These are phyloP conservation scores for Mormyrus iriodes DNA, from an alignment of 2,113 vertebrate genomes.

Conservation along the genomic window DNA sequence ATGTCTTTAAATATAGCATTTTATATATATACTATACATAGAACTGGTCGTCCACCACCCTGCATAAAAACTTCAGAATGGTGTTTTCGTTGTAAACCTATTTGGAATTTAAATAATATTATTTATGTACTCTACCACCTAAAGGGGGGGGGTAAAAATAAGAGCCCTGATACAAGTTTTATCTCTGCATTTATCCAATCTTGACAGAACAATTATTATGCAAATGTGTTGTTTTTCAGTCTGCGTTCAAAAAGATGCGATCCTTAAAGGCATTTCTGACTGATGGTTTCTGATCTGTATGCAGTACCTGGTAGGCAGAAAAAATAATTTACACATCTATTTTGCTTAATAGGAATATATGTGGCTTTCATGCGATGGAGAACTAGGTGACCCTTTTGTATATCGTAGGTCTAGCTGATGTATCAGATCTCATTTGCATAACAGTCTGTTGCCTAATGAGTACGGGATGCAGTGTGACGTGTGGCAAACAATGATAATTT, in stretches of 20 bases:
- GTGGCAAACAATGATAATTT: neutral
- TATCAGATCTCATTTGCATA: conserved; percentile 9
- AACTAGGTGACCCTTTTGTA: neutral
- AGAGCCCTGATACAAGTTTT: neutral
- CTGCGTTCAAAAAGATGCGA: conserved; percentile 10
- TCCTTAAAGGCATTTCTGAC: conserved; percentile 8
- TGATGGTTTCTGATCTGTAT: neutral
- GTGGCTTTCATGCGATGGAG: neutral
- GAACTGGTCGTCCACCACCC: neutral
- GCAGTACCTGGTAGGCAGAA: neutral
- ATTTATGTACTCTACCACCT: neutral
- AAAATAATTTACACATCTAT: conserved; percentile 19
- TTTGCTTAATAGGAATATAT: conserved; percentile 20
- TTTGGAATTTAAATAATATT: neutral
- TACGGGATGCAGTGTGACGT: neutral
- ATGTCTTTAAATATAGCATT: neutral
- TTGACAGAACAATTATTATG: conserved; percentile 19
- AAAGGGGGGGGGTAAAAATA: neutral
- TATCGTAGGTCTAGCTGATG: neutral
- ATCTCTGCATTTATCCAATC: conserved; percentile 18
- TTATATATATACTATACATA: too few relatives aligned
- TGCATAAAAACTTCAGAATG: neutral
- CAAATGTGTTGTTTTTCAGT: conserved; percentile 15
- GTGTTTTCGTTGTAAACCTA: neutral
- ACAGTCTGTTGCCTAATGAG: neutral